Conservation (phyloP, 2,113 vertebrate species). For the Melanerpes aurifrons region DNA sequence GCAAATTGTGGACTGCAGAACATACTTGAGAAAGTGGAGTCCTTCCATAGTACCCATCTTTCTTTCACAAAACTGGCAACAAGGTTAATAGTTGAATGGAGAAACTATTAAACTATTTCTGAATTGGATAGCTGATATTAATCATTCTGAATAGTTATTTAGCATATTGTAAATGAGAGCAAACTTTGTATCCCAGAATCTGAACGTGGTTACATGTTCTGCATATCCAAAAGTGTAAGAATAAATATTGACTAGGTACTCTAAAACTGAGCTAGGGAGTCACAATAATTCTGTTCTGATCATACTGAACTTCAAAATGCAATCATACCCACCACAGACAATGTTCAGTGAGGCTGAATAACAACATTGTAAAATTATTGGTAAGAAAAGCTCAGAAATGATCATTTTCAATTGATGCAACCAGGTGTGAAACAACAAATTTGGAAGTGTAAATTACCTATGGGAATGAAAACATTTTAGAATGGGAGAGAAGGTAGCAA, state of each 20-base stretch:
- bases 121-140: not conserved
- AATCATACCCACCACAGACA: not conserved
- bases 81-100: not conserved
- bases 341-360: not conserved
- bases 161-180: not conserved
- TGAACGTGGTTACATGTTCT: not conserved
- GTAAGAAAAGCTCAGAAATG: not conserved
- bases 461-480: not conserved
- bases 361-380: not conserved
- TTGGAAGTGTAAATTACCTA: not conserved
- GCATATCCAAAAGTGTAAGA: not conserved
- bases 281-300: not conserved
- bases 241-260: not conserved
- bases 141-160: not conserved
- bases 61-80: not conserved
- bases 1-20: not conserved
- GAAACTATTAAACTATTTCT: not conserved
- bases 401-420: not conserved
- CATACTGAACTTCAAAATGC: not conserved
- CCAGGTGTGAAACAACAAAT: not conserved
- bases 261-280: not conserved
- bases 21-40: not conserved
- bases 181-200: not conserved
- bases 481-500: not conserved
- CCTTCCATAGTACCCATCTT: not conserved